phyloP scores from a whole-genome alignment of 2,113 vertebrate species.

The Anser brachyrhynchus region DNA sequence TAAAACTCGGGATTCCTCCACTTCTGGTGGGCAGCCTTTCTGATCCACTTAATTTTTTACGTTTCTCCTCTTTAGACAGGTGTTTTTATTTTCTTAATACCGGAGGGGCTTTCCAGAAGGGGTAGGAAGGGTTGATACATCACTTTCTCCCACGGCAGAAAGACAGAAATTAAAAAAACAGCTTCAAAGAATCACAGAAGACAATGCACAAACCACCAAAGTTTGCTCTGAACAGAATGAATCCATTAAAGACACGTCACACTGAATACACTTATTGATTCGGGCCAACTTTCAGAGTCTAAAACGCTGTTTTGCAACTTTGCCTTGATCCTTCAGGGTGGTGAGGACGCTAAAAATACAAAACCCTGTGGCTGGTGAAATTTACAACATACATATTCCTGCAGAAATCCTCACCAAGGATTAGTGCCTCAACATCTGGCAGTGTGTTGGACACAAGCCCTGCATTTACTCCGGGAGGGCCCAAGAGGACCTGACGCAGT shows the following conservation, averaged over 20 bases:
- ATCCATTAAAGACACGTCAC: neutral
- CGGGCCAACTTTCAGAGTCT: neutral
- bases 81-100: neutral
- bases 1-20: neutral
- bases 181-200: neutral
- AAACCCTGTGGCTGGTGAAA: neutral
- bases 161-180: neutral
- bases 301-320: neutral
- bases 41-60: neutral
- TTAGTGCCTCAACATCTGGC: neutral
- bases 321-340: neutral
- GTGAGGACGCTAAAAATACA: neutral
- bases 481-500: neutral
- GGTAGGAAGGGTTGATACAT: neutral
- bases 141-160: neutral
- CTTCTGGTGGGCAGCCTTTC: neutral
- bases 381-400: neutral
- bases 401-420: neutral
- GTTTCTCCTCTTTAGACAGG: neutral
- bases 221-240: neutral
- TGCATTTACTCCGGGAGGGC: neutral
- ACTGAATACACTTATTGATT: too few relatives aligned
- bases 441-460: neutral
- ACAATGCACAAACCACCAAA: neutral
- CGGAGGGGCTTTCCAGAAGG: neutral